Conservation (phyloP, 2,113 vertebrate genomes). For the Chloebia gouldiae region DNA sequence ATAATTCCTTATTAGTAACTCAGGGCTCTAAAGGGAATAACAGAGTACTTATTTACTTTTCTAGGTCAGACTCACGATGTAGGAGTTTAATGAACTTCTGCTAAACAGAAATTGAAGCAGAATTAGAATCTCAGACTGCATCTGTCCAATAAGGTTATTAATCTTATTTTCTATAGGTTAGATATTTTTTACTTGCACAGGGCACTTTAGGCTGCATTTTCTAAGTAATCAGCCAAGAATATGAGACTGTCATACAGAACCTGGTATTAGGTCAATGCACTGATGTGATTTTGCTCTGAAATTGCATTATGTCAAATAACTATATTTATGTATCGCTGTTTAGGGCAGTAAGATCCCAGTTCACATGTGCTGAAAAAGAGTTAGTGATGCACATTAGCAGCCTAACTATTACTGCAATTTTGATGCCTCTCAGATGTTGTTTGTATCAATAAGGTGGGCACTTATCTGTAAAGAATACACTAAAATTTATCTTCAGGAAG, state of each 20-base stretch:
- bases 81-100: conserved; percentile 66
- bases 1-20: conserved; percentile 65
- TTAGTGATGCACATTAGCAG: conserved; percentile 7
- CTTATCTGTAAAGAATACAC: conserved; percentile 9
- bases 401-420: not conserved
- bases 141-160: conserved; percentile 39
- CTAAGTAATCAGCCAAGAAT: conserved; percentile 8
- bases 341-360: not conserved
- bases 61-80: conserved; percentile 50
- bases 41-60: conserved; percentile 61
- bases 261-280: conserved; percentile 27
- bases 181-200: not conserved
- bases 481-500: not conserved
- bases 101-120: conserved; percentile 55
- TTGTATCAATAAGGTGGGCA: conserved; percentile 27
- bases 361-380: not conserved
- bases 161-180: conserved; percentile 28
- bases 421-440: conserved; percentile 38
- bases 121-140: conserved; percentile 37
- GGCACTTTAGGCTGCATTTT: not conserved
- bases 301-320: conserved; percentile 35
- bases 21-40: conserved; percentile 44
- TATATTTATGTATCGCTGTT: conserved; percentile 24
- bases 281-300: conserved; percentile 45
- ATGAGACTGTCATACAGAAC: not conserved